Percentiles rank a stretch among this genome's conserved stretches.
Conservation (phyloP, 2,888 invertebrate genomes). For the Acanthosepion esculentum region DNA sequence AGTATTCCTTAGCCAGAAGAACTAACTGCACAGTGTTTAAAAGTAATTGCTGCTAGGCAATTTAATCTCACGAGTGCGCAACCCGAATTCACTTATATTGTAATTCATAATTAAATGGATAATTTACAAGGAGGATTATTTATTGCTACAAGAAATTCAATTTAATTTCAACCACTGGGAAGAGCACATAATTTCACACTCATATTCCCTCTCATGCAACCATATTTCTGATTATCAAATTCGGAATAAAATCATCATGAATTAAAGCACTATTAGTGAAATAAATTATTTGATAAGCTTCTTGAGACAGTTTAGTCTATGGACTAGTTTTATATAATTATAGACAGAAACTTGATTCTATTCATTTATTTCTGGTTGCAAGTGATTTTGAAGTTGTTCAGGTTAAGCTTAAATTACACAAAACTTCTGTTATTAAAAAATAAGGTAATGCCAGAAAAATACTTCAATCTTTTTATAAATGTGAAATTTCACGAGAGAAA, state of each 20-base stretch:
- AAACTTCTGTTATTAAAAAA: too few species aligned
- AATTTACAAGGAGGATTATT: neutral
- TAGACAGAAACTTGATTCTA: too few species aligned
- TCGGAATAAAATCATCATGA: neutral
- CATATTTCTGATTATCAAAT: neutral
- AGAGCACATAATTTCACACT: rapidly evolving
- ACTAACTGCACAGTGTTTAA: neutral
- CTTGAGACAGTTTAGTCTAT: too few species aligned
- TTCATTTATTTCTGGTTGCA: too few species aligned
- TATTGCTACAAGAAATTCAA: neutral
- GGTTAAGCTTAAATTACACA: too few species aligned
- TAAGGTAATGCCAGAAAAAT: too few species aligned
- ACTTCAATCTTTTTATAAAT: too few species aligned
- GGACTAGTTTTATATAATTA: too few species aligned
- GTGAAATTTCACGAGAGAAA: too few species aligned
- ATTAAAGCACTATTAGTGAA: too few species aligned
- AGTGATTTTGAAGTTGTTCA: too few species aligned
- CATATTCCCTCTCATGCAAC: neutral
- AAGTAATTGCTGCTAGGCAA: neutral
- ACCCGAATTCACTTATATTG: neutral
- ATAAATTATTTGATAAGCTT: too few species aligned
- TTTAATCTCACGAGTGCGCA: neutral
- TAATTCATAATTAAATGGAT: neutral
- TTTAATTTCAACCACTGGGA: neutral
- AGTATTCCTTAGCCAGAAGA: neutral